Base-by-base conservation (phyloP, 1,140 invertebrate genomes). In the Tenebrio molitor region DNA sequence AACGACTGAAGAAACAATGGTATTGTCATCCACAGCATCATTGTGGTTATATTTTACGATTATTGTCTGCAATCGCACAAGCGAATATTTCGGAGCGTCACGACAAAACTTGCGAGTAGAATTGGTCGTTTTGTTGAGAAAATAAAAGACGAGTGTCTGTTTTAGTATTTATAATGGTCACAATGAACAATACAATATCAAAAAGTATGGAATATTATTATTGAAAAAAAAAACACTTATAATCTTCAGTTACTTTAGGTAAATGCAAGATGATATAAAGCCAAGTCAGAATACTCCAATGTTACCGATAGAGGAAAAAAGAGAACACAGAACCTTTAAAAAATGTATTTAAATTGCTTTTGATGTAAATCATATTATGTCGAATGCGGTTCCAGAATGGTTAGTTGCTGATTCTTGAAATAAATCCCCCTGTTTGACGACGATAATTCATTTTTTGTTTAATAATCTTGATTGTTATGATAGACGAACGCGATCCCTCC, bases 401-500 rank as follows among this genome's bases (percentile, higher is more conserved):
- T n/a, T 39, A 39, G 36, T 12, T 39, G 36, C 5, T n/a, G 36
- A 12, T 29, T 25, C 50, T 29, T 23, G 23, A 58, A 58, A 58
- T 58, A 25, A 58, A 58, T 58, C 50, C 50, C 46, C 50, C 8
- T 58, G 36, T 39, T 39, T 39, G 21, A 58, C 23, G 8, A 14
- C 15, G 21, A 58, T 58, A 29, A 25, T 53, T 29, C 17, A 53
- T 10, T 58, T 58, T 58, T 58, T 58, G 16, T 7, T 39, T 46
- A 16, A 46, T 10, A 46, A 46, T 58, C 50, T 58, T 23, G 50
- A 58, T 58, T 29, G 21, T 58, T 58, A 53, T 53, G 50, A 58
- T 58, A 58, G 50, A 25, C 36, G 46, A 71, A 71, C 71, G 71
- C 63, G 34, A 39, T 41, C 71, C 71, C 71, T 72, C 64, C 64